phyloP scores from a whole-genome alignment of 2,888 invertebrate genomes.

The Diarsia mendica region DNA sequence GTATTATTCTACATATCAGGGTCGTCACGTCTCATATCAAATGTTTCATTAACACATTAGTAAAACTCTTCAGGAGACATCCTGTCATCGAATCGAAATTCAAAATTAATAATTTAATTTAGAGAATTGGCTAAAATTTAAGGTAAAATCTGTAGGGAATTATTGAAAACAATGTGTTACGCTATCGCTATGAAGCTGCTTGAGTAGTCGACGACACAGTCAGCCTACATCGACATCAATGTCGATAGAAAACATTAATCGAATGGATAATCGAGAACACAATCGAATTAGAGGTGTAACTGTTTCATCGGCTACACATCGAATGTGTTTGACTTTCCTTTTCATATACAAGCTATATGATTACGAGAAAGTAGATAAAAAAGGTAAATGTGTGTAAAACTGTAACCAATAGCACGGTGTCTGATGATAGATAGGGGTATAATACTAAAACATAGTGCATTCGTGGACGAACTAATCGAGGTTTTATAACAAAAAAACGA shows the following conservation, averaged over 20 bases:
- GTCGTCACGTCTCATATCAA: conserved; percentile 71
- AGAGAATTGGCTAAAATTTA: conserved; percentile 84
- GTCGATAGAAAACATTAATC: conserved; percentile 54
- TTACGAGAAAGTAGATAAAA: conserved; percentile 73
- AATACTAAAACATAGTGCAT: conserved; percentile 88
- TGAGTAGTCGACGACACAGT: conserved; percentile 71
- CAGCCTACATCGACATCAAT: conserved; percentile 54
- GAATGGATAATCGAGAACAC: conserved; percentile 45
- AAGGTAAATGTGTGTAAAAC: conserved; percentile 67
- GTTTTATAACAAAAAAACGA: conserved; percentile 82
- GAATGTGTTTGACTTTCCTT: conserved; percentile 76
- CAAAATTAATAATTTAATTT: conserved; percentile 81
- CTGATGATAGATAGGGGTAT: conserved; percentile 84
- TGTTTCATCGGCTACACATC: conserved; percentile 70
- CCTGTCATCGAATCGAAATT: conserved; percentile 78
- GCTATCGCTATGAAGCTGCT: conserved; percentile 74
- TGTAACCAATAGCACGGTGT: conserved; percentile 79
- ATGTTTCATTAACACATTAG: conserved; percentile 75
- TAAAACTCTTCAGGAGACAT: conserved; percentile 74
- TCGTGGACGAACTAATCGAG: conserved; percentile 87
- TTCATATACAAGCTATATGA: conserved; percentile 86
- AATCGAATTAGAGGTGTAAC: conserved; percentile 63
- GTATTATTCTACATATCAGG: conserved; percentile 58
- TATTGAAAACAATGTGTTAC: conserved; percentile 77
- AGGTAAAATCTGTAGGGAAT: conserved; percentile 81